Conservation (phyloP, 2,113 vertebrate species). For the Corythornis vintsioides region DNA sequence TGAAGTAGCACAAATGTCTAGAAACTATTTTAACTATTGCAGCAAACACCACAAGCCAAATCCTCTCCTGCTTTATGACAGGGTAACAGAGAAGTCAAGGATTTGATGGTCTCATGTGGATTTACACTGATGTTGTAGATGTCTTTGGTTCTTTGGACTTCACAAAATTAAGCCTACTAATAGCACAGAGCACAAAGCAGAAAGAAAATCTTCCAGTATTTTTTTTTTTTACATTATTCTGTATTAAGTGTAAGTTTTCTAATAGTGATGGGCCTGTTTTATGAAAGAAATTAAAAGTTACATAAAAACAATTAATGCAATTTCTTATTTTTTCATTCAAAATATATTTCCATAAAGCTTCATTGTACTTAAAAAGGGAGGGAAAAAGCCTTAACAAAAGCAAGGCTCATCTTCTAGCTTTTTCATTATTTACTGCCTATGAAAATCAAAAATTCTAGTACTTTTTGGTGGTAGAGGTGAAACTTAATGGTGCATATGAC, state of each 20-base stretch:
- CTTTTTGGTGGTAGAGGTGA: neutral
- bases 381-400: neutral
- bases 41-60: neutral
- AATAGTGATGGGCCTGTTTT: neutral
- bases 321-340: neutral
- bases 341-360: neutral
- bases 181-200: neutral
- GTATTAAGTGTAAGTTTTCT: neutral
- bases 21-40: neutral
- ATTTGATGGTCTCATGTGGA: neutral
- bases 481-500: neutral
- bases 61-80: neutral
- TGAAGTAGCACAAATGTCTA: neutral
- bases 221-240: neutral
- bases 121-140: neutral
- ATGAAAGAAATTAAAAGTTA: neutral
- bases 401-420: neutral
- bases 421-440: neutral
- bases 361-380: neutral
- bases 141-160: neutral
- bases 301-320: neutral
- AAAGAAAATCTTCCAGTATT: neutral
- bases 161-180: neutral
- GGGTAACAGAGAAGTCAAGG: neutral
- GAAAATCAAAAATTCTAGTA: neutral